Base-by-base conservation (phyloP, 2,113 vertebrate species). In the Sinosuthora webbiana region DNA sequence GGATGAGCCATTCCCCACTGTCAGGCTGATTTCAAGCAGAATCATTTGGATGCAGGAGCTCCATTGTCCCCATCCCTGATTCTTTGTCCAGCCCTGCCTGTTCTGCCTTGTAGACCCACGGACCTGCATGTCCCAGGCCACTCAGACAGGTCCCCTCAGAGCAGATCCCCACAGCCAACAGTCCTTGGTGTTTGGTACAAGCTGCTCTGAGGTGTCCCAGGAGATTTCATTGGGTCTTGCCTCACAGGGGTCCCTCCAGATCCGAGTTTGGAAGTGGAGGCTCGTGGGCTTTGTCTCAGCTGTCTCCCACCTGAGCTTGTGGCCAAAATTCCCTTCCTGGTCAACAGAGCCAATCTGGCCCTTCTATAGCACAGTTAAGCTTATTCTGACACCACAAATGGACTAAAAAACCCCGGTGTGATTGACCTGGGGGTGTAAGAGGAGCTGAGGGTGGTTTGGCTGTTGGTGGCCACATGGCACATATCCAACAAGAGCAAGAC, bases 1-100 rank as follows among this genome's bases (percentile, higher is more conserved):
- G 47, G 24, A 47, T 47, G n/a, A 76, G 55, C 62, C 78, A 9
- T 39, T 68, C 21, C 27, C 15, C 0, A 0, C 37, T 57, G 24
- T 23, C 50, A 39, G 80, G 33, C 10, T 69, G 75, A 53, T 69
- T 83, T 78, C 2, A 3, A 84, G 28, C 33, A 25, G 0, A 8
- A 13, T 27, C 10, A 6, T 24, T 78, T 28, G 84, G 23, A 78
- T 30, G 28, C 30, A 44, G 37, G 37, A 31, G 37, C 20, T 69
- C n/a, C 37, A 7, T 2, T 15, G 31, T 3, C 5, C 59, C 42
- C 3, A 3, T 3, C 22, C 53, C 50, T 60, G 33, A 64, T 18
- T 39, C 53, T 80, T 22, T 57, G 16, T 45, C 25, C 64, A 84
- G 35, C n/a, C 21, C 64, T 87, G 23, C 15, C 44, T 87, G 15